Evolutionary conservation across 2,888 invertebrate species (phyloP), one percentile per base, ranked within the genome.

Genomic region (Drosophila nigritarsus): DNA sequence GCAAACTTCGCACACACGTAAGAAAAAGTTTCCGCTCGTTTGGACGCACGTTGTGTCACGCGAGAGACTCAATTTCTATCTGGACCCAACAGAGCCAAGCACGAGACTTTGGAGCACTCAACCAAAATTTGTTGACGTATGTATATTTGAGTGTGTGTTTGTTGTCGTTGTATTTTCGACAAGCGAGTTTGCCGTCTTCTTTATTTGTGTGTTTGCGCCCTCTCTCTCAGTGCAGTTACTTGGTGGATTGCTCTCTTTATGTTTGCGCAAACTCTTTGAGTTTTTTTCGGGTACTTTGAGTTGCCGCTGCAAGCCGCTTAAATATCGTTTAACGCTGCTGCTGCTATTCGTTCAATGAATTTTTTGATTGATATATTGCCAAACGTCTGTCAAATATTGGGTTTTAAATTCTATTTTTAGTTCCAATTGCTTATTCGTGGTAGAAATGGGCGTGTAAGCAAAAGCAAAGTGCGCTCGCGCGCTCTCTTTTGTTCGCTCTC

Each of bases 51-150:
- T 90, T 89, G 87, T 86, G 77, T 74, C 89, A 80, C 84, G 75
- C 80, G 73, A 88, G 83, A 91, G 82, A 90, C 79, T 76, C 85
- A 91, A 90, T 86, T 80, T 84, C 83, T 78, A 89, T 89, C 84
- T 87, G 87, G 75, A 54, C 66, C 62, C 73, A 69, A 59, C 50
- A 73, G 40, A 66, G 67, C 53, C 56, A 67, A 67, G 74, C 78
- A 75, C 78, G 77, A 75, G 79, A 87, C 79, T 80, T 78, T 78
- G 83, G 73, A 75, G 87, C 73, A 72, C 48, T 63, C 69, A 49
- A 58, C 58, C 48, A 45, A 68, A 68, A 55, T 80, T 64, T 66
- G 62, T 68, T 69, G 70, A 55, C 51, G 73, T 65, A 65, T 60
- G 27, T 65, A 50, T 69, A 45, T 56, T 18, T 32, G 32, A 30